Percentiles rank a stretch among this genome's conserved stretches.
These are phyloP conservation scores for Greenwoodochromis staneri DNA, from an alignment of 2,113 vertebrate genomes.

Conservation along the genomic window DNA sequence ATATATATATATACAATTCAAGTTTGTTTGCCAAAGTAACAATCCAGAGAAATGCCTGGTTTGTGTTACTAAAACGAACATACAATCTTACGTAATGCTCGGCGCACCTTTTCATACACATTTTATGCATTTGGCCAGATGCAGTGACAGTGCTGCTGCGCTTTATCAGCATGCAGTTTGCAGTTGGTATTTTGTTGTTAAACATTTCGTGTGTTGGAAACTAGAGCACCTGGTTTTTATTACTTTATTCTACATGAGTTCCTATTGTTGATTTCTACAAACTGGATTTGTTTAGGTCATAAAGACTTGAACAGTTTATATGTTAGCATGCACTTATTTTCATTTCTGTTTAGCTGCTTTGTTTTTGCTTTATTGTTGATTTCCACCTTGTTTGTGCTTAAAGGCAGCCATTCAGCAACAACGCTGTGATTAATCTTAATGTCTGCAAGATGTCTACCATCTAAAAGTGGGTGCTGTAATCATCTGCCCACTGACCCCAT, in stretches of 20 bases:
- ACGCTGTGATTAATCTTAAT: slow-evolving; percentile 72
- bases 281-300: background rate
- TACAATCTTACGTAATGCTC: background rate
- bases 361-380: background rate
- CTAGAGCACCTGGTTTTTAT: background rate
- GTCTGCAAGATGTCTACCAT: slow-evolving; percentile 48
- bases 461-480: slow-evolving; percentile 72
- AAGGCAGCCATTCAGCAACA: slow-evolving; percentile 1
- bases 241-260: background rate
- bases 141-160: background rate
- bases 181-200: background rate
- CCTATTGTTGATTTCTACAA: background rate
- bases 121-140: background rate
- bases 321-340: background rate
- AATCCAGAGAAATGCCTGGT: slow-evolving; percentile 73
- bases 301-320: background rate
- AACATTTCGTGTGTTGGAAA: background rate
- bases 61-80: slow-evolving; percentile 53
- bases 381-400: background rate
- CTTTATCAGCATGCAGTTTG: slow-evolving; percentile 16
- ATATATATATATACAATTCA: slow-evolving; percentile 77
- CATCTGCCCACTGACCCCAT: slow-evolving; percentile 76
- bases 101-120: background rate
- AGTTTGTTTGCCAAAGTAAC: slow-evolving; percentile 85
- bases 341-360: background rate